Percentiles rank a stretch among this genome's conserved stretches.
These are phyloP conservation scores for Struthidea cinerea DNA, from an alignment of 2,113 vertebrate species.

Conservation along the genomic window DNA sequence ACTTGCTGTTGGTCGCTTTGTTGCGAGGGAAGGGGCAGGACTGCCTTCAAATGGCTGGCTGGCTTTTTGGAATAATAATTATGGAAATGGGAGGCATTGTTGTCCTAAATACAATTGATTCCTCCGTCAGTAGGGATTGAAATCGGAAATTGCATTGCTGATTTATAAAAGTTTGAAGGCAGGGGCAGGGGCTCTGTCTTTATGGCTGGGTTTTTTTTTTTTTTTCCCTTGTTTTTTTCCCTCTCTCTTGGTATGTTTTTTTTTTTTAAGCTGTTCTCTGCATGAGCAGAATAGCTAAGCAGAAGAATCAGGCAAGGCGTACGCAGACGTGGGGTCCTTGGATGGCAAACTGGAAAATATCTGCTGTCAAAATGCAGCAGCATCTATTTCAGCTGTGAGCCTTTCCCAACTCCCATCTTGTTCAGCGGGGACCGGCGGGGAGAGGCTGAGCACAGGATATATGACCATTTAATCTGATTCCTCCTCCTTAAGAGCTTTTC, in stretches of 20 bases:
- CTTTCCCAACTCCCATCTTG: slow-evolving; percentile 27
- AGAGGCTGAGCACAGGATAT: slow-evolving; percentile 12
- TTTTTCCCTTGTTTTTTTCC: fast-evolving
- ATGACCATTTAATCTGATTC: slow-evolving; percentile 8
- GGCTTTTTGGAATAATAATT: slow-evolving; percentile 59
- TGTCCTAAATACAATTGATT: slow-evolving; percentile 63
- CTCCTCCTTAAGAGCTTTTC: slow-evolving; percentile 47
- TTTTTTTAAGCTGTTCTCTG: slow-evolving; percentile 46
- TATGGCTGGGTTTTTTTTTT: neutral
- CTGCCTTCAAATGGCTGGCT: slow-evolving; percentile 45
- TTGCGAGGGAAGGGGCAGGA: slow-evolving; percentile 33
- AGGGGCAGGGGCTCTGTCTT: neutral
- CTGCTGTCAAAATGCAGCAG: slow-evolving; percentile 43
- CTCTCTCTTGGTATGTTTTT: neutral
- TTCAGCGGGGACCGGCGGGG: neutral
- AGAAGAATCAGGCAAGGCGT: slow-evolving; percentile 25
- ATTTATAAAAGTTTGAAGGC: slow-evolving; percentile 43
- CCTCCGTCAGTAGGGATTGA: slow-evolving; percentile 37
- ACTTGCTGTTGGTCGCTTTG: slow-evolving; percentile 43
- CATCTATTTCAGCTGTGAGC: slow-evolving; percentile 37
- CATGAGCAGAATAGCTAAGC: slow-evolving; percentile 58
- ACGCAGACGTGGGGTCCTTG: slow-evolving; percentile 40
- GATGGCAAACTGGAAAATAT: slow-evolving; percentile 53
- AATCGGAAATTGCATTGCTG: slow-evolving; percentile 58
- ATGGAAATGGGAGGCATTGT: slow-evolving; percentile 42